These are phyloP conservation scores for Paratrypauchen microcephalus DNA, from an alignment of 2,797 vertebrate genomes.

Conservation along the genomic window DNA sequence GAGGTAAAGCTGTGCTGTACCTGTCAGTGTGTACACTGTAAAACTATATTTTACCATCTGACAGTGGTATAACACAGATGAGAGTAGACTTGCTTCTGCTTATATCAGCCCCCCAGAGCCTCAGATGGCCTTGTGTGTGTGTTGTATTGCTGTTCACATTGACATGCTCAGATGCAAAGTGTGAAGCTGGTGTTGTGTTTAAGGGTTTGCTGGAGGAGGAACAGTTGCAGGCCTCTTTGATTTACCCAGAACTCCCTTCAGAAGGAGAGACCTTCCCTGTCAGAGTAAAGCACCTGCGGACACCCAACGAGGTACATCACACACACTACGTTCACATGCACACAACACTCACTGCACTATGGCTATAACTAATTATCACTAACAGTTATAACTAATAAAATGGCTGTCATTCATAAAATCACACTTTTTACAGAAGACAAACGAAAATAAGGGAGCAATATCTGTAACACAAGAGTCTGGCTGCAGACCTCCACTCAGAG, in stretches of 20 bases:
- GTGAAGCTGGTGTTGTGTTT: slow-evolving; percentile 6
- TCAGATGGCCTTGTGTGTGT: too few species aligned
- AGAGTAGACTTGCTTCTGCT: too few species aligned
- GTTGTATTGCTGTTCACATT: too few species aligned
- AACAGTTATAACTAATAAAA: too few species aligned
- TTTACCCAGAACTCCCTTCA: slow-evolving; percentile 68
- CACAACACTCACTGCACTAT: too few species aligned
- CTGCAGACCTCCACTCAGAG: too few species aligned
- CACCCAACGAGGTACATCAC: slow-evolving; percentile 85
- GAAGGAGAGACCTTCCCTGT: slow-evolving; percentile 77
- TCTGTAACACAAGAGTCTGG: background rate
- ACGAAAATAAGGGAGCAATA: too few species aligned
- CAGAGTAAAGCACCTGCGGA: slow-evolving; percentile 84
- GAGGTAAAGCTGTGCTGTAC: slow-evolving; percentile 49
- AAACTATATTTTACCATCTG: background rate
- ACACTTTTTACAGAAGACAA: too few species aligned
- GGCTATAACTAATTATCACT: too few species aligned
- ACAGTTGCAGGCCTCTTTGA: slow-evolving; percentile 63
- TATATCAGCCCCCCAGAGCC: too few species aligned
- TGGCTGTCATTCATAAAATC: too few species aligned
- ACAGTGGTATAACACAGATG: background rate
- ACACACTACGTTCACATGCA: background rate
- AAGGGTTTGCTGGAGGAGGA: slow-evolving; percentile 63
- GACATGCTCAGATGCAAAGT: background rate
- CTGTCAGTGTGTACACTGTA: background rate